Evolutionary conservation across 2,113 vertebrate genomes (phyloP).

Genomic region (Peromyscus polionotus): DNA sequence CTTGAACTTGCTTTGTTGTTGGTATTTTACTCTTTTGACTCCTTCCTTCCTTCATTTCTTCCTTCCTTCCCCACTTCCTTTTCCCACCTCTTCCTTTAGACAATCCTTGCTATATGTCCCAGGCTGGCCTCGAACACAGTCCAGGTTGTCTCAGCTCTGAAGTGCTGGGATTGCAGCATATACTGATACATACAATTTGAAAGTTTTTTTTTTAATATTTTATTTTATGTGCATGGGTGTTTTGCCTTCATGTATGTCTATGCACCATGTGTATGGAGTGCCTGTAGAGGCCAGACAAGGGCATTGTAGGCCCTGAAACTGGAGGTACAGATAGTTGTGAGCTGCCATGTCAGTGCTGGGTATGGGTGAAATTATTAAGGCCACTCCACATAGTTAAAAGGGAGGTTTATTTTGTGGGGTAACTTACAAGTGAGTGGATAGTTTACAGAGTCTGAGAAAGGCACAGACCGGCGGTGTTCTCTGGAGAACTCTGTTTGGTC

Average conservation of each 20-base stretch:
- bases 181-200: neutral
- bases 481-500: too few species aligned
- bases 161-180: neutral
- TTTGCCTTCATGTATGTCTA: neutral
- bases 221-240: neutral
- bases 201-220: neutral
- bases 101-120: neutral
- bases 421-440: too few species aligned
- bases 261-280: too few species aligned
- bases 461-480: too few species aligned
- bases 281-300: neutral
- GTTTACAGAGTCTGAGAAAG: too few species aligned
- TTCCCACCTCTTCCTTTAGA: neutral
- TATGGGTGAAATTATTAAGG: too few species aligned
- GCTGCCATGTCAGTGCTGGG: neutral
- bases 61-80: neutral
- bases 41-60: neutral
- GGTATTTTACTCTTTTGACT: neutral
- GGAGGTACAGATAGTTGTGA: neutral
- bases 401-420: too few species aligned
- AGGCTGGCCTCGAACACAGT: neutral
- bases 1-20: neutral
- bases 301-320: neutral
- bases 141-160: neutral
- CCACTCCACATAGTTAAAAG: too few species aligned